These are phyloP conservation scores for Phragmatobia fuliginosa DNA, from an alignment of 2,888 invertebrate genomes.

Conservation along the genomic window DNA sequence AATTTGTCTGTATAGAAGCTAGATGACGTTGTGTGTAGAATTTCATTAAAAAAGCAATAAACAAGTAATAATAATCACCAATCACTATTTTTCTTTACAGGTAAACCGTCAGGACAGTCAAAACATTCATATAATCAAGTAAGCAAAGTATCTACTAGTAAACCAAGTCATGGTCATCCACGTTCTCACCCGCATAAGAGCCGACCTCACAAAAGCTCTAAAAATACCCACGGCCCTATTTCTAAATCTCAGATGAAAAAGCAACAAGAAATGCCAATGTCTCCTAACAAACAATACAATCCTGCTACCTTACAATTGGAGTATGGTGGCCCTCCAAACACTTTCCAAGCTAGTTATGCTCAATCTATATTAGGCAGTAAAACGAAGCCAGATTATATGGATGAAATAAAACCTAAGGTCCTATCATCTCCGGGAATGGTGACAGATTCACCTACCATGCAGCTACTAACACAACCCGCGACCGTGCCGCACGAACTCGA, in stretches of 20 bases:
- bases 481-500: constrained; percentile 73
- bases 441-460: constrained; percentile 76
- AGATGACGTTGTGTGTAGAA: too few species aligned
- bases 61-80: too few species aligned
- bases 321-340: constrained; percentile 74
- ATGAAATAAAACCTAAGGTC: constrained; percentile 72
- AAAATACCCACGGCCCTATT: constrained; percentile 40
- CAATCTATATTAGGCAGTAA: constrained; percentile 76
- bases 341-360: constrained; percentile 82
- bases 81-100: constrained; percentile 53
- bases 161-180: constrained; percentile 74
- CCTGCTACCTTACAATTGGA: constrained; percentile 67
- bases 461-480: constrained; percentile 74
- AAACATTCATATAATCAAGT: constrained; percentile 85
- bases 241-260: constrained; percentile 71
- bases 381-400: constrained; percentile 72
- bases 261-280: constrained; percentile 64
- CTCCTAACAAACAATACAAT: constrained; percentile 71
- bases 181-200: constrained; percentile 68
- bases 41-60: too few species aligned
- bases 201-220: constrained; percentile 65
- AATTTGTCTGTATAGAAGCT: too few species aligned
- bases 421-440: constrained; percentile 70
- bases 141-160: constrained; percentile 84
- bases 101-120: constrained; percentile 81